A percentile compares a stretch with the other conserved stretches of the same genome.
Evolutionary conservation across 2,113 vertebrate species (phyloP).

Genomic region (Cyanistes caeruleus): DNA sequence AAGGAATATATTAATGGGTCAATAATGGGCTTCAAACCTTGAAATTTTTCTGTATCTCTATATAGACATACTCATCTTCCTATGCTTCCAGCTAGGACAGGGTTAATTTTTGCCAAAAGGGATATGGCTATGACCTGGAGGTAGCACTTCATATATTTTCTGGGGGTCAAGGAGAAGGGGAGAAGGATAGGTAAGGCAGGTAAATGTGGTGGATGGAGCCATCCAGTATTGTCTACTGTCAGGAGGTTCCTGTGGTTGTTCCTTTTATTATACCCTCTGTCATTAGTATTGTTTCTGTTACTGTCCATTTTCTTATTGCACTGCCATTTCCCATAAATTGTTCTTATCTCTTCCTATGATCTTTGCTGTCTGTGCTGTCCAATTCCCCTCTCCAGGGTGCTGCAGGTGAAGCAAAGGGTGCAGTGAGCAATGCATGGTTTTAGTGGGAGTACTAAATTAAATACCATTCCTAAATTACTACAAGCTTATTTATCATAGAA

Average conservation of each 20-base stretch:
- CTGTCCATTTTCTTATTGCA: not conserved
- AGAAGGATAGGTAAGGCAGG: not conserved
- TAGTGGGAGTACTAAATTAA: not conserved
- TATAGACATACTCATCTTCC: not conserved
- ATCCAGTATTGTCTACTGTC: not conserved
- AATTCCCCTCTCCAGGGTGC: not conserved
- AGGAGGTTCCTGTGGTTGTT: not conserved
- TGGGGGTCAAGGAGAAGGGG: not conserved
- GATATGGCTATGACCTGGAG: not conserved
- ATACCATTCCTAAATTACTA: not conserved
- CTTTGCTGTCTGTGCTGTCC: not conserved
- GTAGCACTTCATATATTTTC: not conserved
- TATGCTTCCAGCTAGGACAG: not conserved
- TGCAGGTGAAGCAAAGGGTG: rapidly evolving
- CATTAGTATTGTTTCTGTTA: not conserved
- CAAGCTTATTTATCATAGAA: not conserved
- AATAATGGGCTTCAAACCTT: not conserved
- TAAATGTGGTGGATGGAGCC: rapidly evolving
- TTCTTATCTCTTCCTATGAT: not conserved
- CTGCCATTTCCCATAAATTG: not conserved
- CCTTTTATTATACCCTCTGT: not conserved
- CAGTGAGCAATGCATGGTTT: rapidly evolving
- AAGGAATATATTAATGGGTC: not conserved
- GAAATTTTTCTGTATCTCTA: not conserved
- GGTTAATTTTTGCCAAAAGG: not conserved